A percentile compares a stretch with the other conserved stretches of the same genome.
phyloP scores from a whole-genome alignment of 2,113 vertebrate species.

The Rostratula benghalensis region DNA sequence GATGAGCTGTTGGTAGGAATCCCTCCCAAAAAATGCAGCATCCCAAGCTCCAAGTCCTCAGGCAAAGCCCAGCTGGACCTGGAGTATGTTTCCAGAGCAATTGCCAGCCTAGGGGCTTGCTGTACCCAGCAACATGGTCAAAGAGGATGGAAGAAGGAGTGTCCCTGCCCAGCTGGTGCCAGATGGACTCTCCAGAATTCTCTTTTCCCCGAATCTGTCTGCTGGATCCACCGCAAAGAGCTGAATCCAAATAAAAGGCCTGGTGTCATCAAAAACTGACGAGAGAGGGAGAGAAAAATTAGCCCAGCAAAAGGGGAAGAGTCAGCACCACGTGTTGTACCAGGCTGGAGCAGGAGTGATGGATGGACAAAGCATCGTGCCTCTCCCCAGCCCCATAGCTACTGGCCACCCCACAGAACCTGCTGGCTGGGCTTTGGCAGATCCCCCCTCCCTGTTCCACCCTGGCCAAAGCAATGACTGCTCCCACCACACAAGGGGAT shows the following conservation, averaged over 20 bases:
- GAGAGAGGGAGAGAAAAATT: not conserved
- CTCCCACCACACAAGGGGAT: not conserved
- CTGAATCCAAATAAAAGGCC: not conserved
- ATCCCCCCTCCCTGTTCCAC: not conserved
- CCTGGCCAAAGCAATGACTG: not conserved
- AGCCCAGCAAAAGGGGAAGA: not conserved
- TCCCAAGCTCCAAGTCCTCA: not conserved
- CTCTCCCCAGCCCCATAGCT: not conserved
- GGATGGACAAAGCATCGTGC: not conserved
- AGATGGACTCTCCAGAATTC: not conserved
- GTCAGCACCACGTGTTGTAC: rapidly evolving
- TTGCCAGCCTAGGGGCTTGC: not conserved
- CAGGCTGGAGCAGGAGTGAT: not conserved
- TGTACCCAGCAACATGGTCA: not conserved
- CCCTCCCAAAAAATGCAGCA: too few relatives aligned
- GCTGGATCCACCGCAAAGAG: not conserved
- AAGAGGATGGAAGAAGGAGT: not conserved
- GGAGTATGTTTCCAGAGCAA: not conserved
- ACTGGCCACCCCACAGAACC: rapidly evolving
- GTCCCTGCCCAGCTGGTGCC: not conserved
- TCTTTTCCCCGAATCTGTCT: not conserved
- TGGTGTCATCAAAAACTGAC: not conserved
- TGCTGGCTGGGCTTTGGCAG: not conserved
- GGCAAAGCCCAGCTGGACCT: not conserved
- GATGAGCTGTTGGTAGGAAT: not conserved